Evolutionary conservation across 2,797 vertebrate species (phyloP), one percentile per base, ranked within the genome.

Genomic region (Hippopotamyrus pictus): DNA sequence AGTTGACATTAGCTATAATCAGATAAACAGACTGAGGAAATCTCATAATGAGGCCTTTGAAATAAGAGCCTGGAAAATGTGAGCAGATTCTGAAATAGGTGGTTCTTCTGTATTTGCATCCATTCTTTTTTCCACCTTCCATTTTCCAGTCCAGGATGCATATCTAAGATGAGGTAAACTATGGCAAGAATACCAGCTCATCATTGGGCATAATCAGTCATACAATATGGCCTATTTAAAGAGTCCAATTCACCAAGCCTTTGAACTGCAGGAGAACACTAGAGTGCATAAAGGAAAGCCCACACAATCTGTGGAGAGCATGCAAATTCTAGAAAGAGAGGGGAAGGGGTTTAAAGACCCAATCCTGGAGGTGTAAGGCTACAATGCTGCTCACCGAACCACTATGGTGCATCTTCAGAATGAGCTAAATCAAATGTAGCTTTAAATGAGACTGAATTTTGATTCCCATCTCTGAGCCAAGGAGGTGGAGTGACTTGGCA

Each of bases 1-100:
- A 14, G 69, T 87, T 89, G 89, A 76, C 90, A 59, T 59, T 59
- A 88, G 88, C 14, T 69, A 92, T 88, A 51, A 87, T 87, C 89
- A 37, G 85, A 92, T 95, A 94, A 87, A 92, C 5, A 59, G n/a
- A 59, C 92, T 59, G 41, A 91, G 87, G 88, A 86, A 91, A 92
- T 92, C 92, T 90, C 62, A 76, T 89, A 88, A 90, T 91, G 87
- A 46, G 41, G 85, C 89, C 22, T 29, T 25, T 90, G 88, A 91
- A 90, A 91, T 48, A 87, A 89, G 90, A 92, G 22, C 22, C 59
- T 65, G 22, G 17, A 54, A 65, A 65, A 25, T 29, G 93, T 92
- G 89, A 88, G 91, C 88, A 91, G 91, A 93, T 92, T 91, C 88
- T 91, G 86, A 89, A 59, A 51, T 51, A 17, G 62, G 88, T 53